phyloP scores from a whole-genome alignment of 2,888 invertebrate genomes.

The Luperina nickerlii region DNA sequence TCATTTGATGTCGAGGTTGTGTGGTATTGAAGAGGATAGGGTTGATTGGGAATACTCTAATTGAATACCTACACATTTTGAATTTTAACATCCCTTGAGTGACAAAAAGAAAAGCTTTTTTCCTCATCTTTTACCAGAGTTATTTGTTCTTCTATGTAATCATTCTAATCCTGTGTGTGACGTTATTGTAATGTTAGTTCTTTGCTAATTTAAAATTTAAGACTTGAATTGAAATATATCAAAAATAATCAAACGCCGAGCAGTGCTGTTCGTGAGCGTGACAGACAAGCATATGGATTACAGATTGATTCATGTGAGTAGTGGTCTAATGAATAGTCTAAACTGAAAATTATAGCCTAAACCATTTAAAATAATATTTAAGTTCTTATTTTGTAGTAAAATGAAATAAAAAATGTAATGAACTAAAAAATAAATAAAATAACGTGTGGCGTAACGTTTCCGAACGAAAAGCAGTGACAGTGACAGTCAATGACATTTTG shows the following conservation, averaged over 20 bases:
- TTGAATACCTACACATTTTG: neutral
- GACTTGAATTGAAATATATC: neutral
- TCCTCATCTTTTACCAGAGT: neutral
- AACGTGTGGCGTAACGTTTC: conserved; percentile 3
- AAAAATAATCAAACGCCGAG: neutral
- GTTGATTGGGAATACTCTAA: neutral
- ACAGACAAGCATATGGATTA: neutral
- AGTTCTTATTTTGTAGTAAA: neutral
- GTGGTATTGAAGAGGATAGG: neutral
- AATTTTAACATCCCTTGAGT: neutral
- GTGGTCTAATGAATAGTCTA: neutral
- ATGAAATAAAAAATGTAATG: too few relatives aligned
- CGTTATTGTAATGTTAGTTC: neutral
- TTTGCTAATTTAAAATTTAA: neutral
- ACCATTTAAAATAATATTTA: neutral
- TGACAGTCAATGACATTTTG: conserved; percentile 45
- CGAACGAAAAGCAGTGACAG: conserved; percentile 43
- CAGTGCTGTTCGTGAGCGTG: neutral
- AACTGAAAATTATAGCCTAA: neutral
- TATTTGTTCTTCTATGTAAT: neutral
- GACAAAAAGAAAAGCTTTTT: neutral
- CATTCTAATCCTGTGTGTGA: neutral
- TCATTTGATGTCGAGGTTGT: conserved; percentile 29
- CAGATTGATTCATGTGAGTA: neutral
- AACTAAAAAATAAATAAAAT: neutral